phyloP scores from a whole-genome alignment of 2,888 invertebrate genomes.

The Epistrophella euchroma region DNA sequence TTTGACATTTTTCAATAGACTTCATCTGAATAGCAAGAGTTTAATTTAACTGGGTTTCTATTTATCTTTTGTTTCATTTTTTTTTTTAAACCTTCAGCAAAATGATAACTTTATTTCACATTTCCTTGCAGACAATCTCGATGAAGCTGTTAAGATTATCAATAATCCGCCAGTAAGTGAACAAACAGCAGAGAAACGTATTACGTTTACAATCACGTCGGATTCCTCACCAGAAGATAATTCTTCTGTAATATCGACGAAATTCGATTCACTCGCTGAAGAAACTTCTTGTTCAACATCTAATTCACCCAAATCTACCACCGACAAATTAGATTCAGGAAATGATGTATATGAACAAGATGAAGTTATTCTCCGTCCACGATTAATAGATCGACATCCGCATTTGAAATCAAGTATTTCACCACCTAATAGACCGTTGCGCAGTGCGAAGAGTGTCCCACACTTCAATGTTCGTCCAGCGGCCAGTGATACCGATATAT shows the following conservation, averaged over 20 bases:
- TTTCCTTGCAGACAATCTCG: slow-evolving; percentile 64
- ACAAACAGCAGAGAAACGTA: slow-evolving; percentile 79
- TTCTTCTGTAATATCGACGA: slow-evolving; percentile 80
- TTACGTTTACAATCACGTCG: slow-evolving; percentile 81
- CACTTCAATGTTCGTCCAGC: slow-evolving; percentile 81
- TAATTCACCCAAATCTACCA: slow-evolving; percentile 25
- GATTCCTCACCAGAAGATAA: slow-evolving; percentile 82
- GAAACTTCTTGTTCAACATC: slow-evolving; percentile 61
- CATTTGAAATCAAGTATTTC: slow-evolving; percentile 78
- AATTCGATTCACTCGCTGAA: slow-evolving; percentile 72
- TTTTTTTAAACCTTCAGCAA: not conserved
- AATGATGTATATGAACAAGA: slow-evolving; percentile 71
- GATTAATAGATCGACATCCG: slow-evolving; percentile 80
- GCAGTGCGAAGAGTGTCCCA: slow-evolving; percentile 83
- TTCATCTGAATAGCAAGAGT: not conserved
- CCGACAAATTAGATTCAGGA: slow-evolving; percentile 28
- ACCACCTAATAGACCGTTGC: slow-evolving; percentile 79
- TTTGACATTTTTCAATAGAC: not conserved
- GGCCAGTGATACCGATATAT: slow-evolving; percentile 83
- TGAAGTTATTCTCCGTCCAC: slow-evolving; percentile 81
- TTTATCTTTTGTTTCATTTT: not conserved
- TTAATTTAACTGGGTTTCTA: not conserved
- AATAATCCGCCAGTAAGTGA: slow-evolving; percentile 44
- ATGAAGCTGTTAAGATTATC: slow-evolving; percentile 49
- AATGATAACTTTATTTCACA: not conserved